Percentiles rank a stretch among this genome's conserved stretches.
Conservation (phyloP, 1,140 invertebrate genomes). For the Thaumetopoea pityocampa region DNA sequence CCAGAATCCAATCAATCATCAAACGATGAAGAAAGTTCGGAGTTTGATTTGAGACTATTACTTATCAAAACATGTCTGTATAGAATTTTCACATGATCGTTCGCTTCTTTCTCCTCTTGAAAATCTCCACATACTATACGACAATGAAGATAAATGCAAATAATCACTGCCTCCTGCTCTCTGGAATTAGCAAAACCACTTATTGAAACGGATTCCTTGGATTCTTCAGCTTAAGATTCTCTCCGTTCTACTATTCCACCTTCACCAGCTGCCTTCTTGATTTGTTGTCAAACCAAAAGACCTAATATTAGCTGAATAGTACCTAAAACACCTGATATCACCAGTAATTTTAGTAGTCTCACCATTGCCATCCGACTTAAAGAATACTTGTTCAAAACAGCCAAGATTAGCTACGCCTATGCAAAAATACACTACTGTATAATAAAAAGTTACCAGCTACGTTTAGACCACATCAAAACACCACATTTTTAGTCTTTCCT, state of each 20-base stretch:
- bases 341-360: constrained; percentile 7
- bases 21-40: constrained; percentile 25
- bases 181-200: constrained; percentile 20
- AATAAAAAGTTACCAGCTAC: constrained; percentile 25
- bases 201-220: constrained; percentile 20
- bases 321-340: constrained; percentile 17
- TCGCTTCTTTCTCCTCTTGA: constrained; percentile 25
- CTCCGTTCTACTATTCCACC: constrained; percentile 12
- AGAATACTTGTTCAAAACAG: constrained; percentile 22
- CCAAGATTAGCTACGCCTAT: constrained; percentile 16
- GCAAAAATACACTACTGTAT: constrained; percentile 20
- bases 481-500: constrained; percentile 11
- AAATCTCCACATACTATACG: constrained; percentile 25
- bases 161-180: constrained; percentile 15
- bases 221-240: constrained; percentile 22
- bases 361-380: constrained; percentile 16
- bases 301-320: constrained; percentile 25
- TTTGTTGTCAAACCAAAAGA: constrained; percentile 18
- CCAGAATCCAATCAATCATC: constrained; percentile 22
- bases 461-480: constrained; percentile 21
- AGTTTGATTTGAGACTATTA: constrained; percentile 22
- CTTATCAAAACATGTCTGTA: constrained; percentile 20
- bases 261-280: constrained; percentile 16
- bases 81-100: constrained; percentile 21
- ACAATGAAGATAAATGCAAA: constrained; percentile 17